Conservation (phyloP, 2,797 vertebrate genomes). For the Sebastolobus altivelis region DNA sequence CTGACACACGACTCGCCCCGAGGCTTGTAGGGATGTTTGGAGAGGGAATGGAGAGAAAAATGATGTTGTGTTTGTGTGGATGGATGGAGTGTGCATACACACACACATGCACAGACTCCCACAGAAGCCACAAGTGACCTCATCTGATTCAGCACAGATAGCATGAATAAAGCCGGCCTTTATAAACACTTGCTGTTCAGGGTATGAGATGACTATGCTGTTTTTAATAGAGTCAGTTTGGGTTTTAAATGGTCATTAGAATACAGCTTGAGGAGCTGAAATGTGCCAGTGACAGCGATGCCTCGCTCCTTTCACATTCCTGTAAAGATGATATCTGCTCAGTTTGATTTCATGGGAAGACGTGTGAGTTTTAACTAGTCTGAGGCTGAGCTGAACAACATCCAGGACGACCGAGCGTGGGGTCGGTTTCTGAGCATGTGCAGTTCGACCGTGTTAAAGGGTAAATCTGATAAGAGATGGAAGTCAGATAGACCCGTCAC, state of each 20-base stretch:
- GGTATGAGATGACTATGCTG: background rate
- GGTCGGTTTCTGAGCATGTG: background rate
- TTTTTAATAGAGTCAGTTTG: background rate
- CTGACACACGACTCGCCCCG: background rate
- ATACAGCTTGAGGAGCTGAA: constrained; percentile 1
- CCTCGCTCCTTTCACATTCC: background rate
- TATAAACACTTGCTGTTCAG: background rate
- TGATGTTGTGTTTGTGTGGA: background rate
- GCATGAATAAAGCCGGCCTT: background rate
- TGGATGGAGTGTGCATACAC: background rate
- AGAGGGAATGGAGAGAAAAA: background rate
- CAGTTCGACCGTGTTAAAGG: background rate
- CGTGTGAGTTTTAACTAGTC: background rate
- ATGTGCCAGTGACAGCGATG: background rate
- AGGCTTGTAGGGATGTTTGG: background rate
- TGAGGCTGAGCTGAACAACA: background rate
- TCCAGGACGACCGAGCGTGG: background rate
- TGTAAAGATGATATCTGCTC: constrained; percentile 32
- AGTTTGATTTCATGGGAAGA: constrained; percentile 21
- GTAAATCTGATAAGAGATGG: background rate
- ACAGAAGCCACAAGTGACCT: background rate
- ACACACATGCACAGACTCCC: too few relatives aligned
- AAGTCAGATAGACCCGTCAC: background rate
- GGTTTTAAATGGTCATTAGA: background rate
- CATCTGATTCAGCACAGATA: background rate